Conservation (phyloP, 2,113 vertebrate genomes). For the Uropsilus gracilis region DNA sequence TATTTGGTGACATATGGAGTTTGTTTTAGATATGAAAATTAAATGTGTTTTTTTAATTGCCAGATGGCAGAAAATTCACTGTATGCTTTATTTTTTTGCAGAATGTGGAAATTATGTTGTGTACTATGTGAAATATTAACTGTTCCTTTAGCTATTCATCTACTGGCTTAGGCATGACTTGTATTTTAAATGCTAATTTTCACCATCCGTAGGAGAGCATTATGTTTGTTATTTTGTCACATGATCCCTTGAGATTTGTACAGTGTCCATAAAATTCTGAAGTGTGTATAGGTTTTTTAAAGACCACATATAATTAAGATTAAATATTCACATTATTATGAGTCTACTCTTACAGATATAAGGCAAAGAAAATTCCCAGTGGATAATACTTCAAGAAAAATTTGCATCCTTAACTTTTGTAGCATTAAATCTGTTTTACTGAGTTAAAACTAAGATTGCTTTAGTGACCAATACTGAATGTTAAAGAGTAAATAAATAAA, state of each 20-base stretch:
- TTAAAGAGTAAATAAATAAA: slow-evolving; percentile 40
- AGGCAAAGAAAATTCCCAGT: slow-evolving; percentile 54
- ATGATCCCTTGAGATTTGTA: slow-evolving; percentile 41
- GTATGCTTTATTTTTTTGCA: not conserved
- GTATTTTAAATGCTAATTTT: slow-evolving; percentile 65
- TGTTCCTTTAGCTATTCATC: slow-evolving; percentile 22
- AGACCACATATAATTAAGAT: slow-evolving; percentile 70
- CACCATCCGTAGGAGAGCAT: not conserved
- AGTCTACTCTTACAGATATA: not conserved
- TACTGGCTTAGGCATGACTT: not conserved
- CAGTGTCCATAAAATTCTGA: slow-evolving; percentile 44
- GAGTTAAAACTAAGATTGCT: slow-evolving; percentile 57
- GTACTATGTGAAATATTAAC: not conserved
- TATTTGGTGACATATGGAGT: not conserved
- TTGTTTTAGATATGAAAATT: slow-evolving; percentile 47
- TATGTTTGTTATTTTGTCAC: slow-evolving; percentile 13
- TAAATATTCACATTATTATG: slow-evolving; percentile 60
- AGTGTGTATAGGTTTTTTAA: slow-evolving; percentile 23
- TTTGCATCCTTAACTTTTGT: slow-evolving; percentile 57
- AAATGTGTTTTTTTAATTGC: not conserved
- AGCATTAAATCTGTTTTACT: slow-evolving; percentile 52
- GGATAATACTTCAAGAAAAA: slow-evolving; percentile 59
- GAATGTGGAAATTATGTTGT: not conserved
- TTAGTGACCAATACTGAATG: slow-evolving; percentile 51
- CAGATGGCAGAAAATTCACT: slow-evolving; percentile 19